Evolutionary conservation across 2,113 vertebrate genomes (phyloP).

Genomic region (Phainopepla nitens): DNA sequence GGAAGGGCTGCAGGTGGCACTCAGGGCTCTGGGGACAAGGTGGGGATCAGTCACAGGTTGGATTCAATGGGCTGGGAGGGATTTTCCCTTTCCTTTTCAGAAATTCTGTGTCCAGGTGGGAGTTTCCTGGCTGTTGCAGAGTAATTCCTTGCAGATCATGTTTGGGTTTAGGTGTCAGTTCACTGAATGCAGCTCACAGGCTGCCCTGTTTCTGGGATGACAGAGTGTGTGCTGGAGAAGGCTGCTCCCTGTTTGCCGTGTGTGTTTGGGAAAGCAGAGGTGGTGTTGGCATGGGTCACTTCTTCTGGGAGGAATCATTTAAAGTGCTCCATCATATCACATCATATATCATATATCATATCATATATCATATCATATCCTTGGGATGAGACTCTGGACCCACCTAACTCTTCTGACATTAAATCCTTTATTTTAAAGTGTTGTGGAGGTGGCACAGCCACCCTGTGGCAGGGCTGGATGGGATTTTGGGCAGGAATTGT

Average conservation of each 20-base stretch:
- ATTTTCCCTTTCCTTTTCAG: background rate
- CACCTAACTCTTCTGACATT: accelerated
- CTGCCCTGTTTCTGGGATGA: too few relatives aligned
- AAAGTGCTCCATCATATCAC: background rate
- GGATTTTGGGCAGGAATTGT: too few relatives aligned
- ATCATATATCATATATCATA: too few relatives aligned
- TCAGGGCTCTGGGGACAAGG: background rate
- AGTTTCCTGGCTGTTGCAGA: background rate
- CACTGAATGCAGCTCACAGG: background rate
- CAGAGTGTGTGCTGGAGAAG: background rate
- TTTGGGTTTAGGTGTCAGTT: too few relatives aligned
- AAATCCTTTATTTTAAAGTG: background rate
- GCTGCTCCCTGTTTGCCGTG: accelerated
- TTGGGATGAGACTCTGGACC: too few relatives aligned
- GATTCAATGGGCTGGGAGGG: accelerated
- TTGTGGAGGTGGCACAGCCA: background rate
- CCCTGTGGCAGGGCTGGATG: too few relatives aligned
- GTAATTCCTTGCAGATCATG: accelerated
- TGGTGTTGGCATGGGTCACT: background rate
- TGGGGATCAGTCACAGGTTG: accelerated
- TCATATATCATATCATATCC: too few relatives aligned
- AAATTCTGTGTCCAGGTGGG: background rate
- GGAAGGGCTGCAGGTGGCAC: background rate
- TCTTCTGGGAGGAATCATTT: background rate
- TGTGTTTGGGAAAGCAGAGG: background rate